phyloP scores from a whole-genome alignment of 2,797 vertebrate genomes.

The Propithecus perrieri region DNA sequence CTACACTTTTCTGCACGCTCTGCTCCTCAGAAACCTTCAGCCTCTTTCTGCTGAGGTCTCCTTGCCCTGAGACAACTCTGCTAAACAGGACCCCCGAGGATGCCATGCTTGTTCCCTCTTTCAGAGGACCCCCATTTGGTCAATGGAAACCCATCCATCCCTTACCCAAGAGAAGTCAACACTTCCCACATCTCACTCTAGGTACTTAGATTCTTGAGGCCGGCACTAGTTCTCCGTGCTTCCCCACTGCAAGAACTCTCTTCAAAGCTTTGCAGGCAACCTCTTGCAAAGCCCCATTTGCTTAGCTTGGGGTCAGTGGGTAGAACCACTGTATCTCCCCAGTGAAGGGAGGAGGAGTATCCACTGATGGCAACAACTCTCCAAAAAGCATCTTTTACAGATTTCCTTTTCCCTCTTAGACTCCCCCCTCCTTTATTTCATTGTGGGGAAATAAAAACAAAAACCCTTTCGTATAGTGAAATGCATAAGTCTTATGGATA shows the following conservation, averaged over 20 bases:
- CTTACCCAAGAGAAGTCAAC: not conserved
- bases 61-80: not conserved
- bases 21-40: not conserved
- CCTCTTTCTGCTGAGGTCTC: not conserved
- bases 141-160: not conserved
- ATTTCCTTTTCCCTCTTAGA: not conserved
- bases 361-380: not conserved
- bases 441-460: not conserved
- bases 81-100: rapidly evolving
- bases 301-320: not conserved
- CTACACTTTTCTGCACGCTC: not conserved
- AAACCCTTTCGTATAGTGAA: not conserved
- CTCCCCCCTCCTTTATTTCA: not conserved
- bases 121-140: not conserved
- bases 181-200: not conserved
- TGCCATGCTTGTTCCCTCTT: not conserved
- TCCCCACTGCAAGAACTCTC: not conserved
- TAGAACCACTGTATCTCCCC: not conserved
- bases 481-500: not conserved
- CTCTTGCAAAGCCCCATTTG: not conserved
- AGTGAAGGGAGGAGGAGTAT: not conserved
- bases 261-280: not conserved
- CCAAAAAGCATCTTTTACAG: not conserved
- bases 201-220: not conserved
- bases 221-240: not conserved